Base-by-base conservation (phyloP, 2,888 invertebrate genomes). In the Aporophyla lueneburgensis region DNA sequence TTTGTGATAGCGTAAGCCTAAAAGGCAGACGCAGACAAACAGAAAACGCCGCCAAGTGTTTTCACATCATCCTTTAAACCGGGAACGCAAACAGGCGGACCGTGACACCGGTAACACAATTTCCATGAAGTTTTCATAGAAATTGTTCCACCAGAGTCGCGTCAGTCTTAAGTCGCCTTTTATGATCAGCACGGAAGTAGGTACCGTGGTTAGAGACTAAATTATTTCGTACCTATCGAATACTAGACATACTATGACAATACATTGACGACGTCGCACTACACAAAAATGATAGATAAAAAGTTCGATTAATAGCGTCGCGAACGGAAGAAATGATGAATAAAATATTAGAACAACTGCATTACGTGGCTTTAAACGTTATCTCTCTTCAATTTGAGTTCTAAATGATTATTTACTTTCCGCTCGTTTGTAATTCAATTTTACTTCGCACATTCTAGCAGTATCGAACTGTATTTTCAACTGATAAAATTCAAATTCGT, bases 171-270 rank as follows among this genome's bases (percentile, higher is more conserved):
- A 46, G 33, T n/a, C 24, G 1, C 33, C 21, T 49, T 54, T 76
- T 76, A 68, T 40, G 61, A 68, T 63, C 56, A 76, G 54, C 61
- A 68, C 40, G 33, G 33, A 33, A 33, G 33, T 33, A 33, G 33
- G 33, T 33, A 33, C 33, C 33, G 27, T 76, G 62, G 49, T 61
- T 19, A n/a, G 68, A 27, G 24, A 24, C n/a, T 61, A 40, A 12
- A 19, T 54, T 49, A 67, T 65, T 58, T 40, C 6, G 14, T 43
- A 33, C 2, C 33, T 33, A 43, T 63, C 10, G 14, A 75, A 54
- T 16, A 27, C 16, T 40, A 49, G 5, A 19, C 43, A 65, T 46
- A 53, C 46, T 7, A 74, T 51, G 46, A 69, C 40, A 16, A 19
- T 59, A 70, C 27, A 65, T 56, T n/a, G 43, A 43, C 40, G 33